Percentiles rank a stretch among this genome's conserved stretches.
These are phyloP conservation scores for Chaetogeoica ovagalla DNA, from an alignment of 2,888 invertebrate species.

Conservation along the genomic window DNA sequence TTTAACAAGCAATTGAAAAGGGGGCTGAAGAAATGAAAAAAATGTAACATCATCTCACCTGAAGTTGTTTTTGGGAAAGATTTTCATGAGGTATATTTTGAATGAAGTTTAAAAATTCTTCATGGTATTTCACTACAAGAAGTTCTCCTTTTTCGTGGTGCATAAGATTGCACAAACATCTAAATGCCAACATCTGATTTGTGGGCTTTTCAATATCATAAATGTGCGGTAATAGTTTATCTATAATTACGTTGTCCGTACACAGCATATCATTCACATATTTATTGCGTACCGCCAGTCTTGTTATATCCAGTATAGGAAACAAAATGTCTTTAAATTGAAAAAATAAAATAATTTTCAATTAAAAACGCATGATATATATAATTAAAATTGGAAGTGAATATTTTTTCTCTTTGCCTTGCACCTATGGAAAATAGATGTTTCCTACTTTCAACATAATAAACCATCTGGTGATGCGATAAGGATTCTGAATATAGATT, in stretches of 20 bases:
- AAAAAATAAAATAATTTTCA: constrained; percentile 23
- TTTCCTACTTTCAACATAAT: too few species aligned
- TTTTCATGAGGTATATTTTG: constrained; percentile 61
- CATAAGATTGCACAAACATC: constrained; percentile 82
- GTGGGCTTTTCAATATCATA: constrained; percentile 61
- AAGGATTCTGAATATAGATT: too few species aligned
- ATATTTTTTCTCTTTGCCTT: too few species aligned
- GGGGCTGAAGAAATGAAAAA: too few species aligned
- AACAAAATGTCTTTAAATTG: constrained; percentile 71
- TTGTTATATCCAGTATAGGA: constrained; percentile 84
- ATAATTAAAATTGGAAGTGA: too few species aligned
- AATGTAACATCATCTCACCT: constrained; percentile 61
- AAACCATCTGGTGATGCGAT: too few species aligned
- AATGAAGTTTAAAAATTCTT: constrained; percentile 64
- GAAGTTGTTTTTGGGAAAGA: constrained; percentile 66
- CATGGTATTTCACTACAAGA: constrained; percentile 65
- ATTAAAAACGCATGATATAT: not conserved
- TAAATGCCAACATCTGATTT: constrained; percentile 77
- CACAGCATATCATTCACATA: constrained; percentile 66
- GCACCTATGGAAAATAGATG: too few species aligned
- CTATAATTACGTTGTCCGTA: constrained; percentile 60
- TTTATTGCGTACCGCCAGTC: constrained; percentile 77
- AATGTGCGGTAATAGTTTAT: constrained; percentile 56
- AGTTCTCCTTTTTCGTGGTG: constrained; percentile 69
- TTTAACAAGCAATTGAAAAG: too few species aligned